These are phyloP conservation scores for Anseranas semipalmata DNA, from an alignment of 2,113 vertebrate genomes.

Conservation along the genomic window DNA sequence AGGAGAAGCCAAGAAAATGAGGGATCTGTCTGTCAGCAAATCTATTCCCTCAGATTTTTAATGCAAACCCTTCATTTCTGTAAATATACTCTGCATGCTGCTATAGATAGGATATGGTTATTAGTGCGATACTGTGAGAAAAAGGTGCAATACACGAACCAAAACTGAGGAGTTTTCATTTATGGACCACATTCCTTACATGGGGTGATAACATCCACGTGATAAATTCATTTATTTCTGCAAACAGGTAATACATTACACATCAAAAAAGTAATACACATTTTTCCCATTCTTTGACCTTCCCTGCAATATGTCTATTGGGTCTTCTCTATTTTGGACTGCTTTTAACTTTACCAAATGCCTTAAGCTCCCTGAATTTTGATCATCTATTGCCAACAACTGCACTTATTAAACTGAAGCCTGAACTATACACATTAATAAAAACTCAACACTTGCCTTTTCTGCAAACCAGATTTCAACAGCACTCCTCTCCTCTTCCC, in stretches of 20 bases:
- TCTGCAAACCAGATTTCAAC: constrained; percentile 5
- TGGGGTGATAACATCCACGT: neutral
- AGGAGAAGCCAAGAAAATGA: constrained; percentile 30
- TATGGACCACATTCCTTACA: neutral
- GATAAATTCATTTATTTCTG: neutral
- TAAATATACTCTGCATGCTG: neutral
- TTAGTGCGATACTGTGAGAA: neutral
- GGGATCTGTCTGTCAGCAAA: constrained; percentile 15
- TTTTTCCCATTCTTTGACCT: neutral
- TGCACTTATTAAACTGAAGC: neutral
- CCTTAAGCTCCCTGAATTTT: constrained; percentile 1
- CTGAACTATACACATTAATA: neutral
- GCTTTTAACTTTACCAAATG: constrained; percentile 1
- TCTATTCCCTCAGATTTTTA: neutral
- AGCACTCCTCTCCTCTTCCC: neutral
- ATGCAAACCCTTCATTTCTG: constrained; percentile 5
- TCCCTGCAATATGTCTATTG: neutral
- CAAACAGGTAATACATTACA: neutral
- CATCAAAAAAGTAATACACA: neutral
- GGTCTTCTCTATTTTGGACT: neutral
- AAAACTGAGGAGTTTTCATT: neutral
- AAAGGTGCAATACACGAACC: neutral
- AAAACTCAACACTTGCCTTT: constrained; percentile 3
- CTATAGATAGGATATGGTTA: neutral
- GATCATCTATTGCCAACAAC: neutral